Evolutionary conservation across 2,888 invertebrate species (phyloP), one percentile per base, ranked within the genome.

Genomic region (Heliconius charithonia): DNA sequence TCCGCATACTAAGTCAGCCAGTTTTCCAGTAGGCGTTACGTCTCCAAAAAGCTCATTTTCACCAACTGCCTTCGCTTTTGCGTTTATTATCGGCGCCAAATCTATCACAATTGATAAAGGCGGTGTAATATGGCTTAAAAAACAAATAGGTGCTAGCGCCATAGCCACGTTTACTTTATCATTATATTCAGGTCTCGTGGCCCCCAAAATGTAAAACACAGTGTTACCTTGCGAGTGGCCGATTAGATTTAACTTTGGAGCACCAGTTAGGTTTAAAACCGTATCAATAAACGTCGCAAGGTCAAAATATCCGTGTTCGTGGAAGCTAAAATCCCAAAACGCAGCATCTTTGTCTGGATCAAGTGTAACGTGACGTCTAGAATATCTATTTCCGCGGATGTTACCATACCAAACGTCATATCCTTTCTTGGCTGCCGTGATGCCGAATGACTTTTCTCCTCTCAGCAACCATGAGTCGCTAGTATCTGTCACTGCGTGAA

Each of bases 171-270:
- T 90, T 19, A 97, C 90, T 87, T 96, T 96, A 0, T 90, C 84
- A 85, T 96, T 96, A 84, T 96, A 96, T 77, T 96, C 95, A 0
- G 96, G 96, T 45, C 87, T 89, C 62, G 93, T 87, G 0, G 96
- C 94, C 4, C 91, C 87, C 92, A 96, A 93, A 0, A 95, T 95
- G 81, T 94, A 96, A 83, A 95, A 96, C 65, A 91, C 85, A 0
- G 96, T 96, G 0, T 96, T 96, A 32, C 97, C 97, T 89, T 95
- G 96, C 12, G 97, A 97, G 87, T 97, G 97, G 2, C 97, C 97
- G 12, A 97, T 89, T 86, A 96, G 97, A 83, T 95, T 95, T 1
- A 97, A 82, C 78, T 96, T 91, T 0, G 93, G 82, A 63, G 94
- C 90, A 3, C 95, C 93, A 0, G 97, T 97, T 9, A 80, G 74